These are phyloP conservation scores for Cantharis rustica DNA, from an alignment of 2,888 invertebrate species.

Conservation along the genomic window DNA sequence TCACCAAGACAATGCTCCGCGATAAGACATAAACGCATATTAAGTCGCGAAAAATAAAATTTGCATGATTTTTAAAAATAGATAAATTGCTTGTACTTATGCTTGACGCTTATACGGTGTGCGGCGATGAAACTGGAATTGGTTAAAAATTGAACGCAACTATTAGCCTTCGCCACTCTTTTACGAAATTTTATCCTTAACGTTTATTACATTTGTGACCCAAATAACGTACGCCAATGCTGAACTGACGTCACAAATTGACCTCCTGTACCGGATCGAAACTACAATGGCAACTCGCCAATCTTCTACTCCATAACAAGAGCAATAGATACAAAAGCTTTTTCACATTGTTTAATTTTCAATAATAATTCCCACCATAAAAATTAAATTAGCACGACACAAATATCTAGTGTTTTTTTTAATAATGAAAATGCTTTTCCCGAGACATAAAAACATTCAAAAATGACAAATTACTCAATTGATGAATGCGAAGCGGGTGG, in stretches of 20 bases:
- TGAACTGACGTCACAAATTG: constrained; percentile 28
- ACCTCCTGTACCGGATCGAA: constrained; percentile 25
- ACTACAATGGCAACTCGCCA: constrained; percentile 28
- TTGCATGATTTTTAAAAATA: not conserved
- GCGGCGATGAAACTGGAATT: not conserved
- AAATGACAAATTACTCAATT: not conserved
- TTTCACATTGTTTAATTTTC: constrained; percentile 20
- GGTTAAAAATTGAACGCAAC: not conserved
- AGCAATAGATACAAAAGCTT: constrained; percentile 17
- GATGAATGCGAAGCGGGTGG: not conserved
- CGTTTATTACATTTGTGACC: constrained; percentile 14
- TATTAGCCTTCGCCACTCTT: not conserved
- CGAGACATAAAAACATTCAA: not conserved
- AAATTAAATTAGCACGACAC: not conserved
- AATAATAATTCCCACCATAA: constrained; percentile 5
- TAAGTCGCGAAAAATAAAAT: not conserved
- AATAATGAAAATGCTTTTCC: not conserved
- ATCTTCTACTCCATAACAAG: constrained; percentile 22
- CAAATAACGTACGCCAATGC: constrained; percentile 21
- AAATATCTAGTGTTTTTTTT: not conserved
- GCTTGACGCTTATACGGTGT: not conserved
- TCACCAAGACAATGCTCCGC: not conserved
- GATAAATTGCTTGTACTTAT: not conserved
- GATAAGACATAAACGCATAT: not conserved
- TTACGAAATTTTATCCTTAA: not conserved